These are phyloP conservation scores for Drosophila paulistorum DNA, from an alignment of 1,140 invertebrate genomes.

Conservation along the genomic window DNA sequence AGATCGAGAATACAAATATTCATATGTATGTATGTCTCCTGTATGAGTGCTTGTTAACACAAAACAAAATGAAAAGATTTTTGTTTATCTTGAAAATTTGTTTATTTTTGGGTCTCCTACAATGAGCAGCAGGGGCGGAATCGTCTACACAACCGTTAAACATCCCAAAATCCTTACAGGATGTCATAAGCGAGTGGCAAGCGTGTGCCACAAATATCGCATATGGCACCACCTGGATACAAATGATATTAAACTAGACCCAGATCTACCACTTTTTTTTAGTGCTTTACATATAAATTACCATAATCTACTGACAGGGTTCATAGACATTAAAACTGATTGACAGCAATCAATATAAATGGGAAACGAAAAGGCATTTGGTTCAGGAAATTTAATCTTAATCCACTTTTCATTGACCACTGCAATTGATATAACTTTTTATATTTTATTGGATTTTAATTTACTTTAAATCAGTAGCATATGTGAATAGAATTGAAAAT, in stretches of 20 bases:
- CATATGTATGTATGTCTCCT: not conserved
- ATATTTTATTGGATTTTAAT: too few species aligned
- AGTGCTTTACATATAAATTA: not conserved
- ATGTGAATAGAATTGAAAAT: too few species aligned
- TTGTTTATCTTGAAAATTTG: conserved; percentile 31
- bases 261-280: not conserved
- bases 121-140: not conserved
- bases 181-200: conserved; percentile 38
- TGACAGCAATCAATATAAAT: not conserved
- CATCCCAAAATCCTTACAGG: conserved; percentile 15
- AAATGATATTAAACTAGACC: conserved; percentile 2
- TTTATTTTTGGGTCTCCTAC: conserved; percentile 24
- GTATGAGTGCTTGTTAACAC: not conserved
- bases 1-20: conserved; percentile 28
- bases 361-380: too few species aligned
- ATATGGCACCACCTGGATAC: conserved; percentile 43
- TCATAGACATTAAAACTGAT: not conserved
- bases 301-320: not conserved
- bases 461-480: too few species aligned
- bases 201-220: conserved; percentile 36
- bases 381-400: too few species aligned
- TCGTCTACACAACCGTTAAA: not conserved
- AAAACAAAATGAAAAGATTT: conserved; percentile 49
- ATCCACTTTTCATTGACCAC: too few species aligned
- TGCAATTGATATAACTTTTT: too few species aligned